Conservation (phyloP, 35 echinoderm and acorn worm genomes). For the Anneissia japonica region DNA sequence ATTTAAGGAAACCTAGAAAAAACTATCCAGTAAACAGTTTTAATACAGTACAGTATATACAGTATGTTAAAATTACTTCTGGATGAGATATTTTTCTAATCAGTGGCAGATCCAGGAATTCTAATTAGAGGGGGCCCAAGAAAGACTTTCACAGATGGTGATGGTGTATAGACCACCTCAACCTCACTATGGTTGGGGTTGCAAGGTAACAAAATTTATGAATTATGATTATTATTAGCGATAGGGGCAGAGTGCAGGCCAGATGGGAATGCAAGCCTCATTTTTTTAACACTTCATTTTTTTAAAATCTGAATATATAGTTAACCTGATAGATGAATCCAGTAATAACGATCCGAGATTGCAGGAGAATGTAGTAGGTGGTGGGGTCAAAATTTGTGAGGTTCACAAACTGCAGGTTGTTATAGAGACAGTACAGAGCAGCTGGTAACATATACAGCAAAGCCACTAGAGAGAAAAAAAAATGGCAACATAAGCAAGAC, state of each 20-base stretch:
- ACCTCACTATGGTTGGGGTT: neutral
- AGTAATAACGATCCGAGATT: constrained; percentile 66
- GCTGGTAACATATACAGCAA: constrained; percentile 60
- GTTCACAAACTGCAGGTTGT: constrained; percentile 81
- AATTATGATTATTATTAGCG: neutral
- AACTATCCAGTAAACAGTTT: too few species aligned
- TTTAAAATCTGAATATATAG: too few species aligned
- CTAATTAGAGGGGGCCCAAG: too few species aligned
- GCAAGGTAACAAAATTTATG: neutral
- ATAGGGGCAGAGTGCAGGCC: too few species aligned
- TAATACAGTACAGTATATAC: too few species aligned
- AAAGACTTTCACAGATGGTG: too few species aligned
- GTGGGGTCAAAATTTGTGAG: constrained; percentile 67
- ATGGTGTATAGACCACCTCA: neutral
- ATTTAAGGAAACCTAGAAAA: too few species aligned
- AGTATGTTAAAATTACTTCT: too few species aligned
- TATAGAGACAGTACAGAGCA: constrained; percentile 74
- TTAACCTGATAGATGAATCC: constrained; percentile 86
- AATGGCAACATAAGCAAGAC: neutral
- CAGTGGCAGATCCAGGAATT: too few species aligned
- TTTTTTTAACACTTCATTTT: too few species aligned
- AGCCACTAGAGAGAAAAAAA: constrained; percentile 45
- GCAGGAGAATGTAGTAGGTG: constrained; percentile 65
- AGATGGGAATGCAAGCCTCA: too few species aligned
- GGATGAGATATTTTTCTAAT: too few species aligned